Conservation (phyloP, 2,888 invertebrate genomes). For the Hydraecia micacea region DNA sequence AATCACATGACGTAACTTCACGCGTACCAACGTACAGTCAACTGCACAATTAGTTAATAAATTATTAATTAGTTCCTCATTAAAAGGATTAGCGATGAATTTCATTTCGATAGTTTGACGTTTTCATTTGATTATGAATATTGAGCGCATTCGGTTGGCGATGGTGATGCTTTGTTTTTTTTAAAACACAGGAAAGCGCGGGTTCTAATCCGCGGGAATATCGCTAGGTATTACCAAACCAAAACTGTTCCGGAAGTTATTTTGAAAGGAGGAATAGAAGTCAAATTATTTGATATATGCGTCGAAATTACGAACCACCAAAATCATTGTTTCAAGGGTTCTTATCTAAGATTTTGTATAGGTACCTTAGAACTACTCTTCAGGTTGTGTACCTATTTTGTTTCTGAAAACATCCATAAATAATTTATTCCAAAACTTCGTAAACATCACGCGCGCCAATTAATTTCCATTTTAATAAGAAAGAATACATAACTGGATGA, state of each 20-base stretch:
- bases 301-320: background rate
- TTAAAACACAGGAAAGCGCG: background rate
- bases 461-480: background rate
- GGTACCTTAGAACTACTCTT: background rate
- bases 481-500: background rate
- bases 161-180: background rate
- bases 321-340: background rate
- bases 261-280: background rate
- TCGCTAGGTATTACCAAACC: background rate
- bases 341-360: background rate
- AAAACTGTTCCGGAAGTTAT: background rate
- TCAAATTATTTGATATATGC: background rate
- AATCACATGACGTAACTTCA: conserved; percentile 58
- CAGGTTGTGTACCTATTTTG: background rate
- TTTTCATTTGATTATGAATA: conserved; percentile 25
- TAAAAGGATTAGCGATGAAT: conserved; percentile 46
- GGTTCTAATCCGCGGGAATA: background rate
- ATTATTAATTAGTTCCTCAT: conserved; percentile 57
- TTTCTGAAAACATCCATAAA: background rate
- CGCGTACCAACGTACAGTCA: conserved; percentile 26
- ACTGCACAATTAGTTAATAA: conserved; percentile 43
- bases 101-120: conserved; percentile 32
- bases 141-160: background rate
- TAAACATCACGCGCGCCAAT: background rate
- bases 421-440: background rate